These are phyloP conservation scores for Seriola dumerili DNA, from an alignment of 2,113 vertebrate genomes.

Conservation along the genomic window DNA sequence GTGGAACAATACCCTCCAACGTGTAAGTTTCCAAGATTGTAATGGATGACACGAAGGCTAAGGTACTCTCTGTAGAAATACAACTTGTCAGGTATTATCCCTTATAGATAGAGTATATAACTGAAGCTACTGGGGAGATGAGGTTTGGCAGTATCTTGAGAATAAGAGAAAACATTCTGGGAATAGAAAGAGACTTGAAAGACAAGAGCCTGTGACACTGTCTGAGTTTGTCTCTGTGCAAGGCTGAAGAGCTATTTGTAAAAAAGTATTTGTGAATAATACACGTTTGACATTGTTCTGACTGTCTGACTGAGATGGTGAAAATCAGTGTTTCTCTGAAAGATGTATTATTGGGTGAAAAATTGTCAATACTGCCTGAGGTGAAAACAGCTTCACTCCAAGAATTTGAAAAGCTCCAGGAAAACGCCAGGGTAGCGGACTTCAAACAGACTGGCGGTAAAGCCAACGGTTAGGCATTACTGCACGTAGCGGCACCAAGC, in stretches of 20 bases:
- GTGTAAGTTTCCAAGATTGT: background rate
- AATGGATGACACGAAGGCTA: background rate
- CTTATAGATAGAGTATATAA: background rate
- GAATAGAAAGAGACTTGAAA: background rate
- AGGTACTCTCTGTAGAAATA: background rate
- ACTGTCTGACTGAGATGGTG: too few species aligned
- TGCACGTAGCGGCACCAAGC: background rate
- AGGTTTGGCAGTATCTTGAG: background rate
- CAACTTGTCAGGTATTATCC: background rate
- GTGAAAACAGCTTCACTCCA: background rate
- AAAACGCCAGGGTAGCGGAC: background rate
- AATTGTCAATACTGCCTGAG: background rate
- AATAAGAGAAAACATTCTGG: background rate
- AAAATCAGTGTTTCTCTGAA: too few species aligned
- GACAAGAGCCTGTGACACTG: background rate
- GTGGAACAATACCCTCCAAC: background rate
- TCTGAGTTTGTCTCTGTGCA: background rate
- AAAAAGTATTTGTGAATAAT: background rate
- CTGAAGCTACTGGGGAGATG: background rate
- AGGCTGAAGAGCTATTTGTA: background rate
- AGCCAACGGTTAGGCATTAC: background rate
- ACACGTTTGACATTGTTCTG: background rate
- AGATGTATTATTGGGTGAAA: background rate
- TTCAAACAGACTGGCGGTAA: background rate
- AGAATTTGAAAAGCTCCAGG: background rate